A percentile compares a stretch with the other conserved stretches of the same genome.
Evolutionary conservation across 1,140 invertebrate genomes (phyloP).

Genomic region (Microplitis mediator): DNA sequence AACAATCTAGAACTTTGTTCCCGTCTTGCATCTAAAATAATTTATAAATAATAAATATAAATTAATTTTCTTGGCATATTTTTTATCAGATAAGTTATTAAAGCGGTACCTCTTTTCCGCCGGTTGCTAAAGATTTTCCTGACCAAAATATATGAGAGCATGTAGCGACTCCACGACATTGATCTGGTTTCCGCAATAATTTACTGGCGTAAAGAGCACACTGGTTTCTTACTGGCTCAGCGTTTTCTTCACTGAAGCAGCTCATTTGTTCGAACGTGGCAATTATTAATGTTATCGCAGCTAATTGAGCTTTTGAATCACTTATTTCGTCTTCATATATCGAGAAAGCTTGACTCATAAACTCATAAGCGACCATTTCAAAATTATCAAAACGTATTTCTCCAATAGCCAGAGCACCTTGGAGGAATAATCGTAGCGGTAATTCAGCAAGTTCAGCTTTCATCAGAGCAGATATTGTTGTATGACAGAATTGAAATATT

Average conservation of each 20-base stretch:
- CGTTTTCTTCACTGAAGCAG: conserved; percentile 95
- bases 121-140: conserved; percentile 74
- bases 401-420: conserved; percentile 92
- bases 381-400: conserved; percentile 93
- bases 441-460: conserved; percentile 94
- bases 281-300: conserved; percentile 94
- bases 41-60: conserved; percentile 19
- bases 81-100: neutral
- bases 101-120: conserved; percentile 68
- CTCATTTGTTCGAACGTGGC: conserved; percentile 94
- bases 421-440: conserved; percentile 90
- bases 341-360: conserved; percentile 97
- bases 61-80: neutral
- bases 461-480: conserved; percentile 90
- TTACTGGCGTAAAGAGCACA: conserved; percentile 94
- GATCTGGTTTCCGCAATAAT: conserved; percentile 96
- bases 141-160: conserved; percentile 98
- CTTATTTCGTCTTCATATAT: conserved; percentile 99
- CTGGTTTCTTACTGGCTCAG: conserved; percentile 93
- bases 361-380: conserved; percentile 97
- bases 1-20: conserved; percentile 89
- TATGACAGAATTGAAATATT: conserved; percentile 97
- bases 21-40: conserved; percentile 81
- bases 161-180: conserved; percentile 87
- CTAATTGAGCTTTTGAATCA: conserved; percentile 95